These are phyloP conservation scores for Diplogasteroides magnus DNA, from an alignment of 1,140 invertebrate genomes.

Conservation along the genomic window DNA sequence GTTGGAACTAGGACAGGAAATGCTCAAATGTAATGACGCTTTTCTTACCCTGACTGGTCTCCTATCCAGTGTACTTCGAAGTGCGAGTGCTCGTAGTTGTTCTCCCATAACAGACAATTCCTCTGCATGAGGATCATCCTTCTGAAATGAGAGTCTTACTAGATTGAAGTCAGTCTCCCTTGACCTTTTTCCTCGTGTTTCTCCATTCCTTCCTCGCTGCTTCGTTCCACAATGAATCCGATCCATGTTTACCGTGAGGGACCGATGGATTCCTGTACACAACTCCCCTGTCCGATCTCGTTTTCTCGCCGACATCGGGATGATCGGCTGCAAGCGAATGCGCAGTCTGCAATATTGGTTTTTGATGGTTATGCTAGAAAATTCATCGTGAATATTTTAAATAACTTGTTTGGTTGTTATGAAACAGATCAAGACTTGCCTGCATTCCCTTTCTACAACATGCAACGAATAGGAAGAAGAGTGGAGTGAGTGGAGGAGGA, in stretches of 20 bases:
- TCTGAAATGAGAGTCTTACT: slow-evolving; percentile 2
- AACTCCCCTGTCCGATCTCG: slow-evolving; percentile 6
- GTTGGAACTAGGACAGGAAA: slow-evolving; percentile 3
- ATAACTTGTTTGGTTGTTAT: slow-evolving; percentile 17
- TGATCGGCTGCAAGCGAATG: slow-evolving; percentile 24
- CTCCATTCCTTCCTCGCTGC: slow-evolving; percentile 27
- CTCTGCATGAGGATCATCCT: not conserved
- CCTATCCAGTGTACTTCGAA: slow-evolving; percentile 10
- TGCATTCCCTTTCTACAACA: slow-evolving; percentile 16
- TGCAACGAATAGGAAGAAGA: slow-evolving; percentile 37
- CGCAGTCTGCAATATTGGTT: slow-evolving; percentile 8
- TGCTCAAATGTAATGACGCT: not conserved
- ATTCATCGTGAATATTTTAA: slow-evolving; percentile 1
- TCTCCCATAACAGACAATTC: not conserved
- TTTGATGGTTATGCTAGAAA: slow-evolving; percentile 2
- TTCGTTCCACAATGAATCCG: slow-evolving; percentile 25
- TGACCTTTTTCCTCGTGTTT: not conserved
- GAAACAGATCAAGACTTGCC: not conserved
- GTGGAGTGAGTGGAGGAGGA: slow-evolving; percentile 47
- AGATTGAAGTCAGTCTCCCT: not conserved
- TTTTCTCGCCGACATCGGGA: slow-evolving; percentile 24
- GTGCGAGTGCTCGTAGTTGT: not conserved
- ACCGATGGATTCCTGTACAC: slow-evolving; percentile 45
- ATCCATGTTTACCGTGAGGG: slow-evolving; percentile 23
- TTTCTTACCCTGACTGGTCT: not conserved